A percentile compares a stretch with the other conserved stretches of the same genome.
These are phyloP conservation scores for Phoxinus phoxinus DNA, from an alignment of 2,113 vertebrate genomes.

Conservation along the genomic window DNA sequence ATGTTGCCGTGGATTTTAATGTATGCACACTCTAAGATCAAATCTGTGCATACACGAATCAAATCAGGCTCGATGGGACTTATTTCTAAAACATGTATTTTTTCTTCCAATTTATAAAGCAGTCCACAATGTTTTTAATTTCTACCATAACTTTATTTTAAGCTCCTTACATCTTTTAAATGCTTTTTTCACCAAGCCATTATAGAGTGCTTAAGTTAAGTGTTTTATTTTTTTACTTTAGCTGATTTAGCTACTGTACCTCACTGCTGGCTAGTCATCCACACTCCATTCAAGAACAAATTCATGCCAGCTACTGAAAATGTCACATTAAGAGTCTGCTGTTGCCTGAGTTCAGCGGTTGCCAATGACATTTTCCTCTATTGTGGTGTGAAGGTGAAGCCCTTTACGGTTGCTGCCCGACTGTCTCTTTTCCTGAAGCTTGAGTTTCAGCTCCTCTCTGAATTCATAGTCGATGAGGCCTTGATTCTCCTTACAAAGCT, in stretches of 20 bases:
- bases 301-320: slow-evolving; percentile 70
- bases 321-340: slow-evolving; percentile 69
- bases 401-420: background rate
- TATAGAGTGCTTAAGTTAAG: background rate
- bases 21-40: no score
- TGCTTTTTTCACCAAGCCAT: background rate
- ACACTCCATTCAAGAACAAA: slow-evolving; percentile 52
- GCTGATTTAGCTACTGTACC: background rate
- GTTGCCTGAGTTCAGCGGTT: slow-evolving; percentile 32
- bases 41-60: no score
- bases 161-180: background rate
- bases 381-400: background rate
- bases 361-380: slow-evolving; percentile 54
- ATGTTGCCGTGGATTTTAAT: no score
- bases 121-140: background rate
- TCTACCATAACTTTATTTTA: background rate
- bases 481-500: slow-evolving; percentile 81
- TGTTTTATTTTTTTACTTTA: no score
- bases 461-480: slow-evolving; percentile 82
- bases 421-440: slow-evolving; percentile 44
- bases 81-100: no score
- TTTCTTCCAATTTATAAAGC: background rate
- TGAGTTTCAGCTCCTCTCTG: slow-evolving; percentile 85
- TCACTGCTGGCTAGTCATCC: background rate
- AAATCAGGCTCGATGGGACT: no score